Evolutionary conservation across 2,888 invertebrate genomes (phyloP), one percentile per base, ranked within the genome.

Genomic region (Fabriciana adippe): DNA sequence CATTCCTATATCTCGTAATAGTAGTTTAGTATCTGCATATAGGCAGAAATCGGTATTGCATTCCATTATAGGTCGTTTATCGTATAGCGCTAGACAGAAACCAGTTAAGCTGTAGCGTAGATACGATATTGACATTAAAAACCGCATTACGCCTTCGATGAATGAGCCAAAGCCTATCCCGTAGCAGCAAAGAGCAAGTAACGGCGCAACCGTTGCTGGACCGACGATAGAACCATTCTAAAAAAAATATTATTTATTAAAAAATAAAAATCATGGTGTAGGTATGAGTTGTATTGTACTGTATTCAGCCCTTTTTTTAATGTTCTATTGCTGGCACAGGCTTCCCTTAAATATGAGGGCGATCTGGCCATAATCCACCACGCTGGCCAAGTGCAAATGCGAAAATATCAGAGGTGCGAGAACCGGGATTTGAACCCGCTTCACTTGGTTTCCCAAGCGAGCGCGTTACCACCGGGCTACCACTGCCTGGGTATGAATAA

Each of bases 101-200:
- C 95, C 96, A 8, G 95, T 93, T 65, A 96, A 90, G 0, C 95
- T 94, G 79, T 95, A 96, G 62, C 96, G 93, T 18, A 96, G 89
- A 81, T 94, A 97, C 0, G 94, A 94, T 3, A 88, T 78, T 0
- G 92, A 87, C 94, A 95, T 94, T 0, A 95, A 76, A 0, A 89
- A 79, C 71, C 82, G 86, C 94, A 94, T 94, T 21, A 84, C 74
- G 0, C 88, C 81, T 81, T 94, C 93, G 41, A 95, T 93, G 69
- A 77, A 79, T 1, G 88, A 83, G 0, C 94, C 94, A 74, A 94
- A 95, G 13, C 95, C 95, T 93, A 95, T 93, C 1, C 95, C 95
- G 75, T 95, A 94, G 71, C 94, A 93, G 55, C 93, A 90, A 0
- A 95, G 77, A 0, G 93, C 93, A 3, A 95, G 84, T 0, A 94